Evolutionary conservation across 2,113 vertebrate species (phyloP).

Genomic region (Spizaetus ornatus): DNA sequence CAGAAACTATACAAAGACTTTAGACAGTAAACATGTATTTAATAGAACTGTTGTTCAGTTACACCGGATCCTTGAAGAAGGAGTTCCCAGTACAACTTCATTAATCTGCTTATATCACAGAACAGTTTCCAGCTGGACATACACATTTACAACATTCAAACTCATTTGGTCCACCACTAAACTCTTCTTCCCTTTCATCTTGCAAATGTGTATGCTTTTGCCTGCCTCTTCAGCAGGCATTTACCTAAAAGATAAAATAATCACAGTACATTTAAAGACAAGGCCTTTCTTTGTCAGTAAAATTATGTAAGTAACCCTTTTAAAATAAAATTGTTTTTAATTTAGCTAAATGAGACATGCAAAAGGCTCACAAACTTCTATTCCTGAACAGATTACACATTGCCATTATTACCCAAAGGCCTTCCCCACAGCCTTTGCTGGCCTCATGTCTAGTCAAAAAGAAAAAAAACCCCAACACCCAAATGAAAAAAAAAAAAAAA

Average conservation of each 20-base stretch:
- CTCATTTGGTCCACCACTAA: constrained; percentile 10
- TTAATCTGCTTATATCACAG: constrained; percentile 78
- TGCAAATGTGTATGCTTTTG: constrained; percentile 60
- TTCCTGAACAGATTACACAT: not conserved
- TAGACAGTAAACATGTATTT: constrained; percentile 68
- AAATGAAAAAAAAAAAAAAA: not conserved
- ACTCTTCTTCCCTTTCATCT: constrained; percentile 15
- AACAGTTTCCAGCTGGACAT: constrained; percentile 71
- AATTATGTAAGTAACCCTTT: not conserved
- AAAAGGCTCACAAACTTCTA: not conserved
- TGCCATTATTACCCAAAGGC: not conserved
- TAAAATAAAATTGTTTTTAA: not conserved
- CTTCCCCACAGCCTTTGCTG: not conserved
- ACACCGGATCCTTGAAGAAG: constrained; percentile 82
- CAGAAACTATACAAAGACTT: constrained; percentile 74
- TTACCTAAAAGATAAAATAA: constrained; percentile 82
- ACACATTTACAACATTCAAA: constrained; percentile 42
- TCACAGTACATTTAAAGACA: not conserved
- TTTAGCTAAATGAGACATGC: not conserved
- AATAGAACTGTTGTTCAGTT: constrained; percentile 79
- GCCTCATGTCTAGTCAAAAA: not conserved
- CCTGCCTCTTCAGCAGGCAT: constrained; percentile 86
- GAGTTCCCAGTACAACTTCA: constrained; percentile 92
- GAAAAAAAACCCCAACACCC: accelerated
- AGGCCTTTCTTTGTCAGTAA: not conserved